phyloP scores from a whole-genome alignment of 2,888 invertebrate species.

The Himalopsyche tibetana region DNA sequence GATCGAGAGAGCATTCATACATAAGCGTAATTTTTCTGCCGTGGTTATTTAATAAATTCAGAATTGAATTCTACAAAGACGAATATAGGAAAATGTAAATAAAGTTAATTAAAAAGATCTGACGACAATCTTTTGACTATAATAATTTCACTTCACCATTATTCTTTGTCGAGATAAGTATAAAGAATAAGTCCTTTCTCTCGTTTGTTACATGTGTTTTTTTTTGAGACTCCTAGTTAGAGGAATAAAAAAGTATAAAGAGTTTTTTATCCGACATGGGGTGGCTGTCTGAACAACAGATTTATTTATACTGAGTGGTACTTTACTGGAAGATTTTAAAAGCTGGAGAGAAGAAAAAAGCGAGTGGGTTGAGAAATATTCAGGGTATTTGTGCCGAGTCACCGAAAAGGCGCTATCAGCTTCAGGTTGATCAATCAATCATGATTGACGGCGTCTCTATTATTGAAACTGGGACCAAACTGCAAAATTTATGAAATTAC shows the following conservation, averaged over 20 bases:
- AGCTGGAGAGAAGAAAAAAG: conserved; percentile 3
- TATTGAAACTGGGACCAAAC: conserved; percentile 1
- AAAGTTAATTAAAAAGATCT: background rate
- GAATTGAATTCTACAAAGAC: background rate
- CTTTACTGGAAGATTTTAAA: conserved; percentile 26
- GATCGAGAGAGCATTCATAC: no score
- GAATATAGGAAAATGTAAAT: background rate
- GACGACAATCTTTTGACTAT: conserved; percentile 10
- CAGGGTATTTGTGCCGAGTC: conserved; percentile 15
- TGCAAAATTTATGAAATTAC: conserved; percentile 9
- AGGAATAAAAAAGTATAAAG: conserved; percentile 17
- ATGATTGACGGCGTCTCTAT: conserved; percentile 26
- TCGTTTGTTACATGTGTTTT: conserved; percentile 30
- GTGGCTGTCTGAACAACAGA: conserved; percentile 30
- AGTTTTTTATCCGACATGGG: conserved; percentile 29
- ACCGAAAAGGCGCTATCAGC: conserved; percentile 22
- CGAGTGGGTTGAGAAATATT: background rate
- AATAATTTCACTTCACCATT: conserved; percentile 24
- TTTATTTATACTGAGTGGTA: conserved; percentile 30
- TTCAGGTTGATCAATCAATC: conserved; percentile 25
- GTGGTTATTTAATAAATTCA: background rate
- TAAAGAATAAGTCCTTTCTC: conserved; percentile 12
- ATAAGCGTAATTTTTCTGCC: no score
- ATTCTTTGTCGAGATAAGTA: conserved; percentile 10
- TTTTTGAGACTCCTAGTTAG: conserved; percentile 10